A percentile compares a stretch with the other conserved stretches of the same genome.
Conservation (phyloP, 1,140 invertebrate species). For the Hyles vespertilio region DNA sequence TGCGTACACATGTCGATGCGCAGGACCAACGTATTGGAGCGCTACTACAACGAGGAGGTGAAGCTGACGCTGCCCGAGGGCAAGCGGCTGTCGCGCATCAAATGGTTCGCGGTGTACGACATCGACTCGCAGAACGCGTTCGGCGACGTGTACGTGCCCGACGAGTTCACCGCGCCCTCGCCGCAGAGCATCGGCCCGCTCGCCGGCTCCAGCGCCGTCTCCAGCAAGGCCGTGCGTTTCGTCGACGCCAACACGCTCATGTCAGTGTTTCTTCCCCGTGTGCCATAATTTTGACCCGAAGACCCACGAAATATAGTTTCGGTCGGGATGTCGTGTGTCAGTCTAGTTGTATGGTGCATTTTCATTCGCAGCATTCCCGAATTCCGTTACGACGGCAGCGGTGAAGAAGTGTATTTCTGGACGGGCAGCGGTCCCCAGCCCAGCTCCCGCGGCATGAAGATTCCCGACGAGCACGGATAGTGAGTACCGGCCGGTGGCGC, state of each 20-base stretch:
- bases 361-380: constrained; percentile 77
- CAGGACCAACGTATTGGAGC: constrained; percentile 90
- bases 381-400: constrained; percentile 86
- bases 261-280: constrained; percentile 29
- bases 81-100: constrained; percentile 91
- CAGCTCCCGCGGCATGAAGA: constrained; percentile 85
- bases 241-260: constrained; percentile 88
- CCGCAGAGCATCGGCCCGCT: constrained; percentile 84
- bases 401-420: constrained; percentile 90
- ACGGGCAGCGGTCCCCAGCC: constrained; percentile 92
- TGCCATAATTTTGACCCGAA: too few relatives aligned
- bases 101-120: constrained; percentile 95
- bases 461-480: constrained; percentile 95
- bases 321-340: too few relatives aligned
- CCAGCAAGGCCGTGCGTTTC: constrained; percentile 82
- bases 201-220: constrained; percentile 78
- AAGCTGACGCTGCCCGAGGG: constrained; percentile 89
- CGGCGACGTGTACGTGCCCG: constrained; percentile 93
- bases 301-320: too few relatives aligned
- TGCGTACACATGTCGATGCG: constrained; percentile 2
- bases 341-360: background rate
- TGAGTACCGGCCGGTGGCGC: constrained; percentile 75
- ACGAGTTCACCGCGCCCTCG: constrained; percentile 92
- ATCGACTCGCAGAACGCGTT: constrained; percentile 90
- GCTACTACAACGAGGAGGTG: constrained; percentile 92